Conservation (phyloP, 1,140 invertebrate genomes). For the Neodiprion pinetum region DNA sequence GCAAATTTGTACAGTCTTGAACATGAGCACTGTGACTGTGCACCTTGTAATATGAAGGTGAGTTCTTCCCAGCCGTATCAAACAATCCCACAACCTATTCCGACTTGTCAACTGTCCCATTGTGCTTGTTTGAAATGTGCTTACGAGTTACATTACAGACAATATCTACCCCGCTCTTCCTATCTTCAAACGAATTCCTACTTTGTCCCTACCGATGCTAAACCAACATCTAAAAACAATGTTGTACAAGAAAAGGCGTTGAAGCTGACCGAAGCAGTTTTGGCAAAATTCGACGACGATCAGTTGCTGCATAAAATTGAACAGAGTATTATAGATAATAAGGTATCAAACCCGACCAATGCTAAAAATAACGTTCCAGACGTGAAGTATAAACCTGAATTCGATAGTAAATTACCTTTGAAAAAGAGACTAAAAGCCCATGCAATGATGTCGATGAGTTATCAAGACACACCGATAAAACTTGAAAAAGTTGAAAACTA, state of each 20-base stretch:
- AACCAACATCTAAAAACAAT: constrained; percentile 36
- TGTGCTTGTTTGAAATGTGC: constrained; percentile 45
- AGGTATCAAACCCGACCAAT: neutral
- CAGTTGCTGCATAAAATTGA: constrained; percentile 45
- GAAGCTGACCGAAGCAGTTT: constrained; percentile 38
- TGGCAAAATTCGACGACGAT: constrained; percentile 45
- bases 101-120: constrained; percentile 24
- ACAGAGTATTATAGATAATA: neutral
- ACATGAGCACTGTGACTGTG: constrained; percentile 46
- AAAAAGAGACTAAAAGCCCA: constrained; percentile 55
- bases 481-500: constrained; percentile 37
- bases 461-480: constrained; percentile 34
- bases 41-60: constrained; percentile 42
- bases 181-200: constrained; percentile 46
- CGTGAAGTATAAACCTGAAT: constrained; percentile 33
- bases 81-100: constrained; percentile 28
- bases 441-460: constrained; percentile 38
- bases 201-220: constrained; percentile 42
- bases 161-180: constrained; percentile 44
- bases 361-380: constrained; percentile 14
- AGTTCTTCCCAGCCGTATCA: constrained; percentile 39
- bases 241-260: constrained; percentile 45
- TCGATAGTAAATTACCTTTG: constrained; percentile 48
- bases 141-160: constrained; percentile 51
- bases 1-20: neutral